Conservation (phyloP, 2,797 vertebrate genomes). For the Peromyscus aztecus region DNA sequence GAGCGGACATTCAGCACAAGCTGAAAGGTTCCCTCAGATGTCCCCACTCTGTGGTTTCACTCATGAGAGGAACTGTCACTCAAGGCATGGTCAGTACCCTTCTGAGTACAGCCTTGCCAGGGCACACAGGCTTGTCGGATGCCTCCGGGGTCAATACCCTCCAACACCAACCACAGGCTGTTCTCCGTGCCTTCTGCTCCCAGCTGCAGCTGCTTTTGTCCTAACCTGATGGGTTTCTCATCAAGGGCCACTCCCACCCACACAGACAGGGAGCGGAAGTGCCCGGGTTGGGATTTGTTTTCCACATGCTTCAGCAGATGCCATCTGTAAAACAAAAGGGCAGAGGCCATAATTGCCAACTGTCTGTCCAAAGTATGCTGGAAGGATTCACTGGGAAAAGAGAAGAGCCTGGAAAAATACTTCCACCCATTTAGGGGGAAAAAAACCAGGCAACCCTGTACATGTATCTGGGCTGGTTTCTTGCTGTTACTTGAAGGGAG, state of each 20-base stretch:
- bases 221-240: conserved; percentile 35
- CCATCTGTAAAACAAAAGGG: not conserved
- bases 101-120: not conserved
- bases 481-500: conserved; percentile 82
- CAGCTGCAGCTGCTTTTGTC: not conserved
- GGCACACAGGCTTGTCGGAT: not conserved
- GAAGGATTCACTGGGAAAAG: conserved; percentile 16
- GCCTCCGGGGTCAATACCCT: not conserved
- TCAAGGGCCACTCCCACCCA: not conserved
- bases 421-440: not conserved
- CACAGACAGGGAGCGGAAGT: not conserved
- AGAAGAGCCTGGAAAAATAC: conserved; percentile 5
- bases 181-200: not conserved
- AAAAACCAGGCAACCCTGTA: not conserved
- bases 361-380: not conserved
- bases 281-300: not conserved
- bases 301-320: not conserved
- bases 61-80: not conserved
- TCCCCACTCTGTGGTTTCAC: not conserved
- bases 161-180: not conserved
- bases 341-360: conserved; percentile 14
- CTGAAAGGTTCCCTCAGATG: not conserved
- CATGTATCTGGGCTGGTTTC: not conserved
- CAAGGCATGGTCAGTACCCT: not conserved
- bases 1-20: not conserved